Evolutionary conservation across 1,140 invertebrate genomes (phyloP).

Genomic region (Dendrolimus punctatus): DNA sequence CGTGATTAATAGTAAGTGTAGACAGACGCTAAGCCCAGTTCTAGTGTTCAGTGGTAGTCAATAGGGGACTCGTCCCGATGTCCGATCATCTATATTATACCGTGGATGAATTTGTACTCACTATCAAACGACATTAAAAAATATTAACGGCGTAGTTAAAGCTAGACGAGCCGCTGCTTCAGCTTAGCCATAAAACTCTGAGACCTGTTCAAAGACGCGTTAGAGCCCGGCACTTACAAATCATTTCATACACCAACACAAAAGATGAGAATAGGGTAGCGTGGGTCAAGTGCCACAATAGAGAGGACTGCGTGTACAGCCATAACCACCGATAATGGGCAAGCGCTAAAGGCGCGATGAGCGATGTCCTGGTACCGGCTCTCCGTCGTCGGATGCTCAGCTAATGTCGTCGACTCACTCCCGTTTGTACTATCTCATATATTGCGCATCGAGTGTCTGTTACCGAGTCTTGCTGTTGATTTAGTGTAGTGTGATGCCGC

Average conservation of each 20-base stretch:
- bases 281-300: slow-evolving; percentile 12
- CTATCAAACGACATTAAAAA: slow-evolving; percentile 24
- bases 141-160: slow-evolving; percentile 33
- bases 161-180: slow-evolving; percentile 51
- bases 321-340: too few species aligned
- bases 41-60: slow-evolving; percentile 57
- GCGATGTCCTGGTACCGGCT: slow-evolving; percentile 13
- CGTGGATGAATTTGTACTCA: slow-evolving; percentile 38
- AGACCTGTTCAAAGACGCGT: slow-evolving; percentile 24
- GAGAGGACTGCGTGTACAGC: slow-evolving; percentile 7
- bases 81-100: slow-evolving; percentile 38
- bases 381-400: slow-evolving; percentile 17
- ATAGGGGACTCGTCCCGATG: slow-evolving; percentile 42
- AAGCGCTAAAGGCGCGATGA: neutral
- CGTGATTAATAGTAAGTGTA: slow-evolving; percentile 53
- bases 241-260: slow-evolving; percentile 22
- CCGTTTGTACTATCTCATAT: slow-evolving; percentile 62
- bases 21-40: slow-evolving; percentile 34
- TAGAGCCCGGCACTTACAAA: slow-evolving; percentile 22
- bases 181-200: slow-evolving; percentile 42
- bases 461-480: slow-evolving; percentile 60
- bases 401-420: slow-evolving; percentile 22
- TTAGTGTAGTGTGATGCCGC: slow-evolving; percentile 66
- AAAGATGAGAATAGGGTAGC: slow-evolving; percentile 13
- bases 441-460: slow-evolving; percentile 61